Evolutionary conservation across 2,888 invertebrate species (phyloP).

Genomic region (Synergus itoensis): DNA sequence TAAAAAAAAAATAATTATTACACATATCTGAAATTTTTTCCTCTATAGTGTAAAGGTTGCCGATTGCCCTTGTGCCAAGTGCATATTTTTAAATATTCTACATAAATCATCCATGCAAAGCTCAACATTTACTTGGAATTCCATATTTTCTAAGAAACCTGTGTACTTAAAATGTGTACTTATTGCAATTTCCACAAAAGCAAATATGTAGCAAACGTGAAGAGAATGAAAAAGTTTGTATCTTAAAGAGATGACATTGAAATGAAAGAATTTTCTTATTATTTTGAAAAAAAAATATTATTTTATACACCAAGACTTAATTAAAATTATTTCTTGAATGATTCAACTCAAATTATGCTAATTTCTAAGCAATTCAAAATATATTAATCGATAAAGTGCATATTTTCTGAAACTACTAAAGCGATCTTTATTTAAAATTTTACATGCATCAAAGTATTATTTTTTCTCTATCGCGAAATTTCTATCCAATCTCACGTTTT

Average conservation of each 20-base stretch:
- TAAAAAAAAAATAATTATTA: not conserved
- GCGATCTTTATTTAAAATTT: not conserved
- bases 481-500: not conserved
- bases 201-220: too few relatives aligned
- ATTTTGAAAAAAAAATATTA: too few relatives aligned
- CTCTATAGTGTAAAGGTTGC: not conserved
- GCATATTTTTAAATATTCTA: not conserved
- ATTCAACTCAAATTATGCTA: too few relatives aligned
- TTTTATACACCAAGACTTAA: too few relatives aligned
- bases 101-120: not conserved
- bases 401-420: not conserved
- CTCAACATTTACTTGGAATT: not conserved
- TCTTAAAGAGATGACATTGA: too few relatives aligned
- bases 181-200: not conserved
- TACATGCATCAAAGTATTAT: not conserved
- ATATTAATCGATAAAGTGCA: not conserved
- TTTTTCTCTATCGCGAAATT: not conserved
- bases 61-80: not conserved
- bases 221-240: too few relatives aligned
- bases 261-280: too few relatives aligned
- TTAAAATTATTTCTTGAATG: too few relatives aligned
- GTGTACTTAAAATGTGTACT: not conserved
- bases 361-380: not conserved
- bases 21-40: not conserved
- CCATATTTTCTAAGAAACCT: not conserved